Percentiles rank a stretch among this genome's conserved stretches.
phyloP scores from a whole-genome alignment of 2,113 vertebrate genomes.

The Cyanoramphus novaezelandiae region DNA sequence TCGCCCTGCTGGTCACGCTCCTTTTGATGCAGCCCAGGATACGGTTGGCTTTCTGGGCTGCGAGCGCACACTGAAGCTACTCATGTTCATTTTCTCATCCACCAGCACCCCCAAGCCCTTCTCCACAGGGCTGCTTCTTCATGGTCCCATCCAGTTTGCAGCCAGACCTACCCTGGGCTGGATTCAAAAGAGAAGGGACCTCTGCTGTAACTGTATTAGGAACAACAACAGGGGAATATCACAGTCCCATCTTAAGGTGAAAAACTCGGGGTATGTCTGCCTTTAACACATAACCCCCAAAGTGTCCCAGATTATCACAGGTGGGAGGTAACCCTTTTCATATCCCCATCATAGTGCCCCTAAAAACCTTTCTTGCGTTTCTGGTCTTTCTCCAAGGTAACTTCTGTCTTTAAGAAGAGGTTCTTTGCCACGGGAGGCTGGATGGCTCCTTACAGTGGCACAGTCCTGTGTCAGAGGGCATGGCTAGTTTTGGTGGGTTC shows the following conservation, averaged over 20 bases:
- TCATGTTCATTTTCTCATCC: too few species aligned
- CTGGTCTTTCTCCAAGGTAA: neutral
- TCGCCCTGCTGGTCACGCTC: too few species aligned
- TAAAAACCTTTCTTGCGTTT: neutral
- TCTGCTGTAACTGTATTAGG: neutral
- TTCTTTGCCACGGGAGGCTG: neutral
- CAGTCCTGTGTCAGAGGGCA: neutral
- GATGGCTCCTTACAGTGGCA: neutral
- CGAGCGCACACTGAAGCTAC: too few species aligned
- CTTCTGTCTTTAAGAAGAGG: neutral
- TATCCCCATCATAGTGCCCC: accelerated
- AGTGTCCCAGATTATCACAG: accelerated
- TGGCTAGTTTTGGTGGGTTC: neutral
- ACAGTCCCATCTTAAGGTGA: accelerated
- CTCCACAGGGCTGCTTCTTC: neutral
- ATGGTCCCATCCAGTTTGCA: neutral
- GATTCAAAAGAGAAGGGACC: too few species aligned
- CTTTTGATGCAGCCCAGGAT: too few species aligned
- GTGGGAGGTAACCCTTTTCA: neutral
- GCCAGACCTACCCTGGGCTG: neutral
- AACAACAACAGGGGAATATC: neutral
- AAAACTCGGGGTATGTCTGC: neutral
- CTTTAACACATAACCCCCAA: neutral
- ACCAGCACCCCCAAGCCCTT: too few species aligned
- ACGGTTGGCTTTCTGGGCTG: too few species aligned